phyloP scores from a whole-genome alignment of 1,140 invertebrate species.

The Eurosta solidaginis region DNA sequence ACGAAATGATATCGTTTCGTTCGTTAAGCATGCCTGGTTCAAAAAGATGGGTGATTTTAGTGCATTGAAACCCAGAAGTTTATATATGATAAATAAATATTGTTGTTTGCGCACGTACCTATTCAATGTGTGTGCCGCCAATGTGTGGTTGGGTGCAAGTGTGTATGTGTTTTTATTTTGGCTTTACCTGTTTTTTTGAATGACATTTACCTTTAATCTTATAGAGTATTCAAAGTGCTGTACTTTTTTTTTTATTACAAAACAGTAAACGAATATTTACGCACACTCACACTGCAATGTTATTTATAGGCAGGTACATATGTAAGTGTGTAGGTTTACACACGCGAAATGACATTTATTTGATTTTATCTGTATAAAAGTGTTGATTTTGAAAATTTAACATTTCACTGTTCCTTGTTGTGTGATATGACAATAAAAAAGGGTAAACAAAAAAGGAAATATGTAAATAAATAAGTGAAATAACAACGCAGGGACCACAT shows the following conservation, averaged over 20 bases:
- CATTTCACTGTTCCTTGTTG: background rate
- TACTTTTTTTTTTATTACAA: background rate
- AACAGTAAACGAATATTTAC: background rate
- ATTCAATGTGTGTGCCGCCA: background rate
- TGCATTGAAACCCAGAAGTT: background rate
- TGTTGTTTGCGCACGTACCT: background rate
- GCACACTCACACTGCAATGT: too few relatives aligned
- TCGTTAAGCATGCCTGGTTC: too few relatives aligned
- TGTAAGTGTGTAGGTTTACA: too few relatives aligned
- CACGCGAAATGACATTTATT: background rate
- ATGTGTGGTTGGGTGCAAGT: background rate
- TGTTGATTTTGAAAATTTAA: background rate
- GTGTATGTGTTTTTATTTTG: background rate
- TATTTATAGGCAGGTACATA: background rate
- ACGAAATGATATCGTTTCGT: too few relatives aligned
- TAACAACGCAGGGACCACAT: background rate
- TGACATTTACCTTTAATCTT: slow-evolving; percentile 18
- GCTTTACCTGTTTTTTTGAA: background rate
- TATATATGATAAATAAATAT: background rate
- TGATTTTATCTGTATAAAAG: slow-evolving; percentile 23
- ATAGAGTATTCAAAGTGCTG: background rate
- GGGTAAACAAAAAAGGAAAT: background rate
- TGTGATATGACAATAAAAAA: background rate
- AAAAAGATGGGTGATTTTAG: too few relatives aligned
- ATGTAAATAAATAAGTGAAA: background rate